Evolutionary conservation across 2,113 vertebrate species (phyloP).

Genomic region (Falcunculus frontatus): DNA sequence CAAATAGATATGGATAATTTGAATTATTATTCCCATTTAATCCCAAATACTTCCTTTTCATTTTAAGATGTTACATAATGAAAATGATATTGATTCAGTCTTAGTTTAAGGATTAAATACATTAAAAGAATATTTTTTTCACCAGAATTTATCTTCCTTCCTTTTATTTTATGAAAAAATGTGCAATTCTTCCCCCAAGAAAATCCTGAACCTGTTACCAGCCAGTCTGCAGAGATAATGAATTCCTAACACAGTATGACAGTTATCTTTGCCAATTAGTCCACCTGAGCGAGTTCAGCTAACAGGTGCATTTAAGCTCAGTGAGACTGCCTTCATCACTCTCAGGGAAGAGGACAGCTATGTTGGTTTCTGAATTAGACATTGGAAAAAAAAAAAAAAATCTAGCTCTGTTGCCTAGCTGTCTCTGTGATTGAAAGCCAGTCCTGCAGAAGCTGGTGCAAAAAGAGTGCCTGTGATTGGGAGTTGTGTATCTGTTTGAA

Average conservation of each 20-base stretch:
- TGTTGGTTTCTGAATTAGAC: background rate
- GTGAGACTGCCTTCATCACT: background rate
- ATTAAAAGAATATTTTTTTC: background rate
- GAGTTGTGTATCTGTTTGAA: background rate
- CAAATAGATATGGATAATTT: background rate
- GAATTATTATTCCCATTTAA: background rate
- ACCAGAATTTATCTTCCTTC: background rate
- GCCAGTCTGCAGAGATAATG: background rate
- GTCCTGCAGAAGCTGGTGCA: background rate
- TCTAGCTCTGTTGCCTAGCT: background rate
- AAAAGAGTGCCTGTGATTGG: background rate
- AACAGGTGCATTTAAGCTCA: background rate
- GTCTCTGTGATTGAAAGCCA: background rate
- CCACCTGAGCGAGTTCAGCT: background rate
- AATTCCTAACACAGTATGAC: background rate
- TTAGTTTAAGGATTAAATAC: background rate
- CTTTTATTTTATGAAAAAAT: background rate
- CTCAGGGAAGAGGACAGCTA: background rate
- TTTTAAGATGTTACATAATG: background rate
- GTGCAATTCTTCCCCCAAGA: background rate
- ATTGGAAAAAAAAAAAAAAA: background rate
- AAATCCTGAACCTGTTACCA: background rate
- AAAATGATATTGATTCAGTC: background rate
- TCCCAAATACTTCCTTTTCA: background rate
- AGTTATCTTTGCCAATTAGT: background rate